Percentiles rank a stretch among this genome's conserved stretches.
These are phyloP conservation scores for Gallinago undulata DNA, from an alignment of 2,113 vertebrate species.

Conservation along the genomic window DNA sequence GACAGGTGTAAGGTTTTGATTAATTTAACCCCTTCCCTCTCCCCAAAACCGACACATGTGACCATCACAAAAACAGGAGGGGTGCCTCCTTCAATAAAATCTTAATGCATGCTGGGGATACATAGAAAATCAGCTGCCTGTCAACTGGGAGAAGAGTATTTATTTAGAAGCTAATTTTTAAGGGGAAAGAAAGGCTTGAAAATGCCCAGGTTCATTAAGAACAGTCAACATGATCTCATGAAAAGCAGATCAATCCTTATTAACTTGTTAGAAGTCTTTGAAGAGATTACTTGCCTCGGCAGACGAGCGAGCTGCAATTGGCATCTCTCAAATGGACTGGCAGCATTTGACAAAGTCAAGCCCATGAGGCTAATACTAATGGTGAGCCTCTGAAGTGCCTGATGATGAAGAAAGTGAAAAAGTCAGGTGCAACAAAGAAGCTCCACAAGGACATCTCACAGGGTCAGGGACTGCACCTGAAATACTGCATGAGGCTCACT, in stretches of 20 bases:
- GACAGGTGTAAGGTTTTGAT: background rate
- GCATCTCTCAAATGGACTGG: background rate
- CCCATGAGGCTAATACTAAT: background rate
- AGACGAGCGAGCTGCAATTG: background rate
- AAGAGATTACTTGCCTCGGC: background rate
- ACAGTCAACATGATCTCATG: background rate
- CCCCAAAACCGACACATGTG: background rate
- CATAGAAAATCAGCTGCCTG: background rate
- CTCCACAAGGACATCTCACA: background rate
- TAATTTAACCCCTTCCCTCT: background rate
- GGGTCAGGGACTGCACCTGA: background rate
- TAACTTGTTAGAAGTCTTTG: slow-evolving; percentile 1
- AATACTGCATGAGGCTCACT: fast-evolving
- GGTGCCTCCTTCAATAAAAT: background rate
- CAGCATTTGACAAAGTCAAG: background rate
- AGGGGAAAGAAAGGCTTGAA: slow-evolving; percentile 7
- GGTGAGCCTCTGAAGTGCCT: background rate
- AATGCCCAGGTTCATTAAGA: slow-evolving; percentile 50
- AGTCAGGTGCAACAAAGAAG: background rate
- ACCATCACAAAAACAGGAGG: background rate
- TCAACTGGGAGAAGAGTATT: background rate
- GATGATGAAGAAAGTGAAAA: background rate
- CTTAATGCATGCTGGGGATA: background rate
- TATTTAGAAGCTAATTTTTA: slow-evolving; percentile 13
- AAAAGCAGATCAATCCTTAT: slow-evolving; percentile 49